Evolutionary conservation across 2,888 invertebrate species (phyloP), one percentile per base, ranked within the genome.

Genomic region (Andrena dorsata): DNA sequence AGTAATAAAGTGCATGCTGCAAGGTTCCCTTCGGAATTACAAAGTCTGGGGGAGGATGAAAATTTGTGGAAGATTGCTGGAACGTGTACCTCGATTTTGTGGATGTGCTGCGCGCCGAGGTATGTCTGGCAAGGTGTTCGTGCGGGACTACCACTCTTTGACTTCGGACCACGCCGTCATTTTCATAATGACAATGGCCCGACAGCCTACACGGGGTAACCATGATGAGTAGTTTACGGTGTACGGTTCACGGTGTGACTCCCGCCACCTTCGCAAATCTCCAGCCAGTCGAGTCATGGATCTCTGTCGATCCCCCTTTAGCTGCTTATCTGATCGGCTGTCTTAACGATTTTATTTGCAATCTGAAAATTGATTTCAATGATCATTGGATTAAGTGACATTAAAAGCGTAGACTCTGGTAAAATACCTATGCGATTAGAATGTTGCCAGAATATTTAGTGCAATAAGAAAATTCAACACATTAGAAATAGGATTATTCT

Each of bases 131-230:
- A 80, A 83, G 74, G 83, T 83, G 85, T 85, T 68, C 71, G 58
- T 77, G 72, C 71, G 47, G 49, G 79, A 83, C 85, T 88, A 81
- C 79, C 80, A 86, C 86, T 82, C 78, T 87, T 87, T 71, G 66
- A 41, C 73, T 70, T 32, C 81, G 77, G 73, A 88, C 84, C 86
- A 86, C 89, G 82, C 86, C 71, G 81, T 89, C 80, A 90, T 89
- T 90, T 90, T 89, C 90, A 90, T 88, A 90, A 90, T 88, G 89
- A 90, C 89, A 90, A 90, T 90, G 84, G 88, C 80, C 64, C 76
- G 80, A 61, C 86, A 71, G 60, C 88, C 87, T 83, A 89, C 88
- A 82, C 85, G 49, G 64, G 26, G 49, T 82, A 84, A 85, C 83
- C 86, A 85, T 85, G 90, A 90, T 90, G 90, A 89, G 88, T 86